A percentile compares a stretch with the other conserved stretches of the same genome.
Evolutionary conservation across 2,113 vertebrate genomes (phyloP).

Genomic region (Marmota flaviventris): DNA sequence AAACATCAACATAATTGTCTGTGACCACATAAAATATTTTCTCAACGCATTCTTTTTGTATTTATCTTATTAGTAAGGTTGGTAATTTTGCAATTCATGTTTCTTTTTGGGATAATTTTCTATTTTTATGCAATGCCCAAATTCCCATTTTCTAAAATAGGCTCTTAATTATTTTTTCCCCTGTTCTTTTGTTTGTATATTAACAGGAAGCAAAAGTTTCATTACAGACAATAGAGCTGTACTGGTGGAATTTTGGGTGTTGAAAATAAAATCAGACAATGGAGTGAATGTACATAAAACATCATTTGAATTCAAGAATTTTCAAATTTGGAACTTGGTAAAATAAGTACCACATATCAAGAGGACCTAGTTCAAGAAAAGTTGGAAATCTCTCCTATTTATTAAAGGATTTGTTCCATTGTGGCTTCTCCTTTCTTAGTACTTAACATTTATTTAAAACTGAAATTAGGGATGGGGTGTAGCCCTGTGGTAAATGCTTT

Average conservation of each 20-base stretch:
- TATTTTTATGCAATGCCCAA: background rate
- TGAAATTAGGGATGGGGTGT: background rate
- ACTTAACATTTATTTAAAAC: slow-evolving; percentile 24
- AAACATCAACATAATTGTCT: background rate
- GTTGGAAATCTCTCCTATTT: background rate
- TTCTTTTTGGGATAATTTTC: slow-evolving; percentile 16
- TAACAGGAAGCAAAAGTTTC: background rate
- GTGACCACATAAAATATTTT: slow-evolving; percentile 6
- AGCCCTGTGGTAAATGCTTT: background rate
- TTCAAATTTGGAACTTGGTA: background rate
- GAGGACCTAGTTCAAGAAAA: background rate
- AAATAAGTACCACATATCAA: background rate
- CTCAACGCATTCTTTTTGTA: background rate
- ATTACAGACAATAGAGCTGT: background rate
- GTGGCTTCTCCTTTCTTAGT: background rate
- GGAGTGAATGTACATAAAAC: background rate
- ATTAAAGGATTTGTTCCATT: background rate
- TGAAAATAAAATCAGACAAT: background rate
- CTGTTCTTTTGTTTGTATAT: slow-evolving; percentile 27
- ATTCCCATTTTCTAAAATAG: background rate
- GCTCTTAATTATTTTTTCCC: background rate
- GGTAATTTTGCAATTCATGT: background rate
- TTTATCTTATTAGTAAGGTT: slow-evolving; percentile 21
- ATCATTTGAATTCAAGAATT: background rate
- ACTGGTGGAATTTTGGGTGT: background rate